phyloP scores from a whole-genome alignment of 2,113 vertebrate species.

The Prietella phreatophila region DNA sequence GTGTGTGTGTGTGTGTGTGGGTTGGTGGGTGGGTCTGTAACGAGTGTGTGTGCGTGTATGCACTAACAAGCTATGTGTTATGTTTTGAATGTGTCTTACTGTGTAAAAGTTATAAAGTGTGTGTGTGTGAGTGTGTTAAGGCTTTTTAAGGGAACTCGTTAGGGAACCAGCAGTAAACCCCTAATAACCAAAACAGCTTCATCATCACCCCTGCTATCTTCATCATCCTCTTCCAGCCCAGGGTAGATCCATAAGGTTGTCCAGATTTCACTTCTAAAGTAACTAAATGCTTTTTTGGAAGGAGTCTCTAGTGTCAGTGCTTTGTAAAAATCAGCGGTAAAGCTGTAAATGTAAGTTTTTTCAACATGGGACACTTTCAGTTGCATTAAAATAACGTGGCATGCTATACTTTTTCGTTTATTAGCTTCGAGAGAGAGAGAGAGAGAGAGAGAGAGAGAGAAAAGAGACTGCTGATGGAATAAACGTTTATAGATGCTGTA shows the following conservation, averaged over 20 bases:
- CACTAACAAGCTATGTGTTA: neutral
- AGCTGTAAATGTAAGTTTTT: neutral
- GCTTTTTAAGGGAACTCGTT: constrained; percentile 26
- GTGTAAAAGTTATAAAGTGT: neutral
- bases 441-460: neutral
- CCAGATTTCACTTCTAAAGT: neutral
- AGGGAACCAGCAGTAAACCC: neutral
- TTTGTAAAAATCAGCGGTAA: neutral
- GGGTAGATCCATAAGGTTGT: neutral
- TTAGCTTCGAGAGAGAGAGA: neutral
- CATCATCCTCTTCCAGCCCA: neutral
- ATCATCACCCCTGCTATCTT: neutral
- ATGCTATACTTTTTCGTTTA: neutral
- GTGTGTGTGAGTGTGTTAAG: neutral
- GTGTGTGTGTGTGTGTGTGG: constrained; percentile 13
- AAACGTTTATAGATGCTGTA: neutral
- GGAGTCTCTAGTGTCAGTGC: neutral
- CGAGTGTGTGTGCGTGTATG: neutral
- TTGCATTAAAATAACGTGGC: neutral
- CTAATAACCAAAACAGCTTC: neutral
- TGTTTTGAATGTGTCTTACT: constrained; percentile 5
- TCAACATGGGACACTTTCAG: neutral
- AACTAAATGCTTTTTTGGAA: neutral
- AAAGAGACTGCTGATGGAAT: neutral
- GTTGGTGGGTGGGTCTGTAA: too few relatives aligned